Percentiles rank a stretch among this genome's conserved stretches.
These are phyloP conservation scores for Pharmacophagus antenor DNA, from an alignment of 2,888 invertebrate species.

Conservation along the genomic window DNA sequence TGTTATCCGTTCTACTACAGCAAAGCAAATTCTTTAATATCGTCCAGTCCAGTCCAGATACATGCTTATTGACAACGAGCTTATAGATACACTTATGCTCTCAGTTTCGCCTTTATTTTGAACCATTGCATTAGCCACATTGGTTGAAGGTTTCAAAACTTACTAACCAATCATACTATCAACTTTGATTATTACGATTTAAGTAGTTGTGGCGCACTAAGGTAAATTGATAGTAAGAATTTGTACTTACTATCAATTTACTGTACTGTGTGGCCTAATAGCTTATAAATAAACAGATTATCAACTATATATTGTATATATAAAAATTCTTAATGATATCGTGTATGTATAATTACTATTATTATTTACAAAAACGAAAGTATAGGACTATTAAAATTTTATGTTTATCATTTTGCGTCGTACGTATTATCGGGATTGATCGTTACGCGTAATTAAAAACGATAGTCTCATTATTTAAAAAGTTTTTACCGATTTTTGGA, in stretches of 20 bases:
- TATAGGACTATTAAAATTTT: not conserved
- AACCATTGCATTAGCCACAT: not conserved
- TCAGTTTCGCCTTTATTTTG: not conserved
- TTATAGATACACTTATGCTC: not conserved
- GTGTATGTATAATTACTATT: not conserved
- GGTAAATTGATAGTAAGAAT: not conserved
- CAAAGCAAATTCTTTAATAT: not conserved
- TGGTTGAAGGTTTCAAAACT: not conserved
- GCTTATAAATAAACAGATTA: not conserved
- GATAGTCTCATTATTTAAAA: not conserved
- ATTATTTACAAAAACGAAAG: not conserved
- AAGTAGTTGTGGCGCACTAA: not conserved
- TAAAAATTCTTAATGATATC: not conserved
- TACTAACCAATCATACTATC: not conserved
- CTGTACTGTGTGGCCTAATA: not conserved
- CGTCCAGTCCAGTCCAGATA: no score
- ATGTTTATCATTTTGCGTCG: not conserved
- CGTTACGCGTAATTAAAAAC: not conserved
- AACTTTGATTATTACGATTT: not conserved
- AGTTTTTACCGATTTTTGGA: not conserved
- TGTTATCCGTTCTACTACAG: not conserved
- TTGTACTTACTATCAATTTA: no score
- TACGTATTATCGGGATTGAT: not conserved
- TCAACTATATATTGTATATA: not conserved
- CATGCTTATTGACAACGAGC: no score